Percentiles rank a stretch among this genome's conserved stretches.
These are phyloP conservation scores for Standfussiana lucernea DNA, from an alignment of 2,888 invertebrate species.

Conservation along the genomic window DNA sequence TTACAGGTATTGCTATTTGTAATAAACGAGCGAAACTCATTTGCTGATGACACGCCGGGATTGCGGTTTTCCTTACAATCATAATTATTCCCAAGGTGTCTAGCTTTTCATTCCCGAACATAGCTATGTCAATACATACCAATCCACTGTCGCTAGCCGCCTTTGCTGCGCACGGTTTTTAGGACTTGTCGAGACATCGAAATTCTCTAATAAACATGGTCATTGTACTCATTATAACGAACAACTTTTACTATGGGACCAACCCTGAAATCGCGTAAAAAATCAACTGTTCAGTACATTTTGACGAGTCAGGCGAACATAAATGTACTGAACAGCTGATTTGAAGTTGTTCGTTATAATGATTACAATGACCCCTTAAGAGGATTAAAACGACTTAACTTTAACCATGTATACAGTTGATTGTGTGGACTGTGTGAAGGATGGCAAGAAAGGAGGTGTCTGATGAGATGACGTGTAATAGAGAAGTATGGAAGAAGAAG, in stretches of 20 bases:
- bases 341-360: too few relatives aligned
- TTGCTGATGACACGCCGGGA: neutral
- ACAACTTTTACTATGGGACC: too few relatives aligned
- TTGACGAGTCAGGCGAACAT: too few relatives aligned
- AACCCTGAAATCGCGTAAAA: too few relatives aligned
- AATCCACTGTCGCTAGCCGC: neutral
- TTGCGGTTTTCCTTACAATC: constrained; percentile 29
- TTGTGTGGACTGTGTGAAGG: neutral
- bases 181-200: neutral
- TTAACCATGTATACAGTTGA: too few relatives aligned
- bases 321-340: too few relatives aligned
- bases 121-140: neutral
- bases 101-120: neutral
- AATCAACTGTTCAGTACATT: too few relatives aligned
- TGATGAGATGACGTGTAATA: neutral
- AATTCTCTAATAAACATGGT: too few relatives aligned
- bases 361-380: too few relatives aligned
- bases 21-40: constrained; percentile 4
- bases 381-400: too few relatives aligned
- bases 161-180: neutral
- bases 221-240: too few relatives aligned
- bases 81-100: constrained; percentile 1
- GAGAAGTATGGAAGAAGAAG: neutral
- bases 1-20: neutral
- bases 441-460: neutral